Base-by-base conservation (phyloP, 2,113 vertebrate genomes). In the Rafetus swinhoei region DNA sequence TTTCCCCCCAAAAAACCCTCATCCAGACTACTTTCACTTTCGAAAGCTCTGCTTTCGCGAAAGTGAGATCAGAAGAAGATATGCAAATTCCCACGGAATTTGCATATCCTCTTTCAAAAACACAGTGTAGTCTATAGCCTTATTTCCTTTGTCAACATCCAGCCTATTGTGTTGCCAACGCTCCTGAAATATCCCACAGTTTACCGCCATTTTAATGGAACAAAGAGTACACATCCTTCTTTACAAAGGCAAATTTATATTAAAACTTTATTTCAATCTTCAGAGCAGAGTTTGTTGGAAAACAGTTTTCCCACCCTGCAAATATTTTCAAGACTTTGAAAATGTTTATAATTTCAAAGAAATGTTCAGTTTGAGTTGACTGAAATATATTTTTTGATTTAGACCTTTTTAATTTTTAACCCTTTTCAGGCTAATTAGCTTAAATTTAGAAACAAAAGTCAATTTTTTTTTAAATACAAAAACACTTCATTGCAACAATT, bases 151-250 rank as follows among this genome's bases (percentile, higher is more conserved):
- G 21, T 39, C 39, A 76, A 76, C 13, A 13, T 45, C 74, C 11
- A 76, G 35, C 21, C 11, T 76, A 76, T 45, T 76, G 25, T 24
- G 22, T 39, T 24, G 74, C 21, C 21, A 13, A 45, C 45, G 3
- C 7, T 32, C 19, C 35, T 45, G 2, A 22, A 76, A 14, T 76
- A 50, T 76, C 11, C 21, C 86, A 92, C 18, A n/a, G 93, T 95
- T 95, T 90, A 87, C 82, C 86, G 87, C 82, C 72, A 59, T 94
- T 95, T 90, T 89, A 74, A 88, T 94, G 88, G 84, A 91, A 65
- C 55, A 86, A 81, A 72, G 53, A 88, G 50, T 56, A 91, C 90
- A 91, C 92, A 82, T 74, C 21, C 0, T 87, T 69, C 45, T 89
- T 95, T 79, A 86, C 79, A 95, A 88, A 81, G 82, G 45, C 16